Evolutionary conservation across 2,888 invertebrate species (phyloP).

Genomic region (Eupithecia centaureata): DNA sequence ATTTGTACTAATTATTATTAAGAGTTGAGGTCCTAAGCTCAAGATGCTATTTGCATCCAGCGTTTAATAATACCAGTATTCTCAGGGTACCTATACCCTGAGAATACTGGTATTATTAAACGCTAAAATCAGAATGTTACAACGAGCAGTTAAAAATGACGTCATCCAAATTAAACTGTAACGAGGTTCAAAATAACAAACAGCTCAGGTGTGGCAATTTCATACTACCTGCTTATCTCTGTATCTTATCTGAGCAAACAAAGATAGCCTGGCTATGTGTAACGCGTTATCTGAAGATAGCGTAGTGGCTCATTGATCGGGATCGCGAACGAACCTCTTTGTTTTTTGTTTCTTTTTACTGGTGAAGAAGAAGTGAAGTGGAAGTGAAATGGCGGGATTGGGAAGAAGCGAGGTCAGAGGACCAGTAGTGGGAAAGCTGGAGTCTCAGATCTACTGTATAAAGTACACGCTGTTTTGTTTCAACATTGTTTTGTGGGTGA

Average conservation of each 20-base stretch:
- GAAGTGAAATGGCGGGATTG: constrained; percentile 82
- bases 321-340: constrained; percentile 58
- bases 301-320: constrained; percentile 66
- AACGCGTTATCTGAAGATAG: constrained; percentile 69
- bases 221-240: constrained; percentile 58
- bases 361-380: constrained; percentile 61
- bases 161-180: constrained; percentile 15
- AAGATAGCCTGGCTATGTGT: constrained; percentile 74
- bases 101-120: no score
- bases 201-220: constrained; percentile 74
- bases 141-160: constrained; percentile 4
- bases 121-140: no score
- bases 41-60: no score
- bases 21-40: no score
- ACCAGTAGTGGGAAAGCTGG: constrained; percentile 84
- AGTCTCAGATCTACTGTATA: constrained; percentile 90
- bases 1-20: no score
- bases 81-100: no score
- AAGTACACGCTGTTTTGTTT: constrained; percentile 93
- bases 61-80: no score
- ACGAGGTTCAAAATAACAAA: constrained; percentile 38
- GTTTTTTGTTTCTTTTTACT: constrained; percentile 33
- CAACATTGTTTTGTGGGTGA: constrained; percentile 91
- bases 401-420: constrained; percentile 81
- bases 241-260: constrained; percentile 77